These are phyloP conservation scores for Napeogenes sylphis DNA, from an alignment of 2,888 invertebrate species.

Conservation along the genomic window DNA sequence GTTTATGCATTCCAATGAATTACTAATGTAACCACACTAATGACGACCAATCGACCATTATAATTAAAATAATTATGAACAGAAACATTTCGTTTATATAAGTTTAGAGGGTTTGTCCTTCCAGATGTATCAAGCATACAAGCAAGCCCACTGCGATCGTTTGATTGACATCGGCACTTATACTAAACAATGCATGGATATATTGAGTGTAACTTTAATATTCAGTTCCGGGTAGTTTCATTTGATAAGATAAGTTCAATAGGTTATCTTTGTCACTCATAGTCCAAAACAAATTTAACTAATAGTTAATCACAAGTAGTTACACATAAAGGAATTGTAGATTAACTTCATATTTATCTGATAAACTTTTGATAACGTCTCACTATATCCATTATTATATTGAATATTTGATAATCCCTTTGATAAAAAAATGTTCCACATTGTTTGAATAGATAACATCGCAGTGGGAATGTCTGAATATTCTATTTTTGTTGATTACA, in stretches of 20 bases:
- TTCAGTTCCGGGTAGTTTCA: neutral
- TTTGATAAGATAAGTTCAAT: conserved; percentile 15
- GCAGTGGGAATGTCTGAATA: conserved; percentile 44
- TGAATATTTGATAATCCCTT: conserved; percentile 19
- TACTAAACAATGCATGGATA: conserved; percentile 61
- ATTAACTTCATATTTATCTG: conserved; percentile 6
- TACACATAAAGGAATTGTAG: neutral
- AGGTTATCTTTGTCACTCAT: conserved; percentile 16
- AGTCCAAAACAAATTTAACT: neutral
- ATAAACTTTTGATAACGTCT: conserved; percentile 5
- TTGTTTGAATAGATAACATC: conserved; percentile 47
- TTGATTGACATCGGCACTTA: conserved; percentile 53
- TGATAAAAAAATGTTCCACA: conserved; percentile 41
- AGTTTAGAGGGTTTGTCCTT: conserved; percentile 34
- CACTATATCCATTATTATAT: neutral
- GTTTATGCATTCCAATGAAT: conserved; percentile 7
- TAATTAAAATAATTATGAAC: neutral
- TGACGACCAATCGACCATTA: neutral
- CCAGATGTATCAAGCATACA: conserved; percentile 68
- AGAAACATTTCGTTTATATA: neutral
- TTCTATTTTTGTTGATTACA: neutral
- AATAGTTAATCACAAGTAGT: neutral
- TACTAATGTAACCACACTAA: neutral
- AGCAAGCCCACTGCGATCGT: conserved; percentile 67
- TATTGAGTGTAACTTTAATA: conserved; percentile 52